phyloP scores from a whole-genome alignment of 1,140 invertebrate genomes.

The Drosophila busckii region DNA sequence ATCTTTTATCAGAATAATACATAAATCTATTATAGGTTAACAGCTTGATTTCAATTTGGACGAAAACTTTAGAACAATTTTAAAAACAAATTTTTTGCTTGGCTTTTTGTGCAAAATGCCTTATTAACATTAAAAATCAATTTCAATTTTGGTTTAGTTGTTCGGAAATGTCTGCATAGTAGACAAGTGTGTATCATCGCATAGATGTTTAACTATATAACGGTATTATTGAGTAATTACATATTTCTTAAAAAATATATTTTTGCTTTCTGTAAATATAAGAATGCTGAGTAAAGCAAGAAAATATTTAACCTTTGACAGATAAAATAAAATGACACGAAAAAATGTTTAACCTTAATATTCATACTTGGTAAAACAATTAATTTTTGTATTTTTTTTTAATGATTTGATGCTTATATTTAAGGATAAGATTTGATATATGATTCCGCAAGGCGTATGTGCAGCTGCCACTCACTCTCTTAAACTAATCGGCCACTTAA shows the following conservation, averaged over 20 bases:
- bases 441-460: slow-evolving; percentile 31
- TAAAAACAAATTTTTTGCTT: too few relatives aligned
- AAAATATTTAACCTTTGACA: slow-evolving; percentile 70
- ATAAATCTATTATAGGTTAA: too few relatives aligned
- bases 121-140: too few relatives aligned
- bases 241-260: slow-evolving; percentile 68
- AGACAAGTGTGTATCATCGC: too few relatives aligned
- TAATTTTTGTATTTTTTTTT: slow-evolving; percentile 40
- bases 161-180: too few relatives aligned
- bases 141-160: too few relatives aligned
- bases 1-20: too few relatives aligned
- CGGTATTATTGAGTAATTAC: slow-evolving; percentile 67
- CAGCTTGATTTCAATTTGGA: too few relatives aligned
- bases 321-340: slow-evolving; percentile 50
- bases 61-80: too few relatives aligned
- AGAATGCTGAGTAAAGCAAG: slow-evolving; percentile 76
- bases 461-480: slow-evolving; percentile 27
- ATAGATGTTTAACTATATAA: slow-evolving; percentile 28
- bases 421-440: slow-evolving; percentile 59
- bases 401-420: too few relatives aligned
- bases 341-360: slow-evolving; percentile 41
- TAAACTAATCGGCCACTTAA: slow-evolving; percentile 60
- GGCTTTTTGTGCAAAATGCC: too few relatives aligned
- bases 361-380: slow-evolving; percentile 36
- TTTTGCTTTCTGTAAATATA: slow-evolving; percentile 72